phyloP scores from a whole-genome alignment of 2,113 vertebrate species.

The Salminus brasiliensis region DNA sequence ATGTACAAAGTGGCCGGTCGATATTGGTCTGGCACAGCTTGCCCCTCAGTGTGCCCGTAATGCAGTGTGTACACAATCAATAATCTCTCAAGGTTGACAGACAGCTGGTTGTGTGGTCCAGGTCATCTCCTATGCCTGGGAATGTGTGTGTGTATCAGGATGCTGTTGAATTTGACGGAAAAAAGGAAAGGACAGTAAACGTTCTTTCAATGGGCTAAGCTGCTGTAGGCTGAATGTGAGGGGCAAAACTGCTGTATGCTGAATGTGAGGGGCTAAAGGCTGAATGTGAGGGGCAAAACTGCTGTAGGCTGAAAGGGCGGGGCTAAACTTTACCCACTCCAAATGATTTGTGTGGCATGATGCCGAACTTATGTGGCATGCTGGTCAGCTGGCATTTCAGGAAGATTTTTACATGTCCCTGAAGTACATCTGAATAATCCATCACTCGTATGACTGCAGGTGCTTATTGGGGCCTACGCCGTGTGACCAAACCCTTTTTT shows the following conservation, averaged over 20 bases:
- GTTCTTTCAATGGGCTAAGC: too few relatives aligned
- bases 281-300: too few relatives aligned
- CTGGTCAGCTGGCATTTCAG: not conserved
- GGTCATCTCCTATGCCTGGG: not conserved
- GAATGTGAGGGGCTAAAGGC: too few relatives aligned
- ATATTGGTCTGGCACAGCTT: constrained; percentile 43
- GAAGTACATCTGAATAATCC: not conserved
- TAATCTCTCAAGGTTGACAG: constrained; percentile 39
- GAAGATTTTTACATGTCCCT: not conserved
- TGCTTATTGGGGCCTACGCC: not conserved
- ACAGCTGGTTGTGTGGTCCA: not conserved
- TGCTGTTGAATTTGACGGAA: not conserved
- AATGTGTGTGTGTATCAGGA: too few relatives aligned
- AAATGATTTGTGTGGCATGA: too few relatives aligned
- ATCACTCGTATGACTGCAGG: not conserved
- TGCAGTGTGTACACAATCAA: constrained; percentile 54
- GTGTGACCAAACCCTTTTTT: too few relatives aligned
- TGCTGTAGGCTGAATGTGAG: too few relatives aligned
- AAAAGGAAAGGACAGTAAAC: too few relatives aligned
- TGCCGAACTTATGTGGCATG: too few relatives aligned
- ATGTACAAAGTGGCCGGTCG: constrained; percentile 51
- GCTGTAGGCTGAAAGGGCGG: too few relatives aligned
- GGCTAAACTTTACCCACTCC: too few relatives aligned
- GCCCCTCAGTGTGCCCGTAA: constrained; percentile 42
- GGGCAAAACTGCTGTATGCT: too few relatives aligned